A percentile compares a stretch with the other conserved stretches of the same genome.
These are phyloP conservation scores for Aporrectodea caliginosa DNA, from an alignment of 1,140 invertebrate species.

Conservation along the genomic window DNA sequence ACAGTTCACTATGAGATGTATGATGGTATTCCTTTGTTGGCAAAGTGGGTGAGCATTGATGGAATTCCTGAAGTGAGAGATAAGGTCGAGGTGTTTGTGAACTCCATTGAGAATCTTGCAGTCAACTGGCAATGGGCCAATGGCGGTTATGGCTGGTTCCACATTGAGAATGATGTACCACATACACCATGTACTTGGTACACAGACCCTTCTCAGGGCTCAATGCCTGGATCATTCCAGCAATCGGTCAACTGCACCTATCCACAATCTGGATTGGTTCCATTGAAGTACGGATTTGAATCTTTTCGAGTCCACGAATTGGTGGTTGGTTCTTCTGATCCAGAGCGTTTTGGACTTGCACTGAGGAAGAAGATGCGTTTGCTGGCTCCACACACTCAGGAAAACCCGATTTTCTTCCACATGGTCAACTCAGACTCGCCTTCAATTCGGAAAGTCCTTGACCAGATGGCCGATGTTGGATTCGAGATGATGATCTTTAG, in stretches of 20 bases:
- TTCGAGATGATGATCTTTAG: constrained; percentile 24
- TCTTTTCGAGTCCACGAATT: constrained; percentile 19
- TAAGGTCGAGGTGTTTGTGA: neutral
- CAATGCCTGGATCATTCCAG: constrained; percentile 23
- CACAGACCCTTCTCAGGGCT: neutral
- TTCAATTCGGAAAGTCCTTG: constrained; percentile 1
- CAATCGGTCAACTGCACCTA: constrained; percentile 14
- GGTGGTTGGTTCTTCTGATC: constrained; percentile 11
- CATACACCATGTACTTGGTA: constrained; percentile 5
- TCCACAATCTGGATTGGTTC: neutral
- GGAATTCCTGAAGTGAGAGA: neutral
- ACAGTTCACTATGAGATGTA: constrained; percentile 26
- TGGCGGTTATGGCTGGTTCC: constrained; percentile 17
- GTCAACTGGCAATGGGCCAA: constrained; percentile 22
- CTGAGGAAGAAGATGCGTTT: neutral
- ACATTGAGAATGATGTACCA: constrained; percentile 13
- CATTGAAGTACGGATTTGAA: neutral
- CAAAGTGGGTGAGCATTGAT: constrained; percentile 16
- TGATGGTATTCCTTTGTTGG: constrained; percentile 22
- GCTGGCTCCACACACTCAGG: constrained; percentile 17
- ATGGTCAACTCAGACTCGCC: neutral
- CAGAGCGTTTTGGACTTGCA: neutral
- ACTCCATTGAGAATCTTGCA: constrained; percentile 12
- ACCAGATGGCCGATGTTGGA: constrained; percentile 19
- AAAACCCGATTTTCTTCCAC: constrained; percentile 21